A percentile compares a stretch with the other conserved stretches of the same genome.
These are phyloP conservation scores for Hippocampus kuda DNA, from an alignment of 2,797 vertebrate species.

Conservation along the genomic window DNA sequence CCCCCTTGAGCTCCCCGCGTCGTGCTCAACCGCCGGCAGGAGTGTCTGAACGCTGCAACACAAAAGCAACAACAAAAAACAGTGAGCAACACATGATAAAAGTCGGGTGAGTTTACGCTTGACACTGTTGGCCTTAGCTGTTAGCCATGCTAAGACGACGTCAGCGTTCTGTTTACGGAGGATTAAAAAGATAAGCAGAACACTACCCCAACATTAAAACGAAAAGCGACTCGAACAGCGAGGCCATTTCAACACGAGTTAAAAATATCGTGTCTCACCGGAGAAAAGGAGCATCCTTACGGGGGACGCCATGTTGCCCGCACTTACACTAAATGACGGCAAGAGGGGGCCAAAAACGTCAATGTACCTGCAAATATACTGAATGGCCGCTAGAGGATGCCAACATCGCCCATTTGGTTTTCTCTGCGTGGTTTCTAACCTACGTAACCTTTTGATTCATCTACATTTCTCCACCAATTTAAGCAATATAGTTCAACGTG, in stretches of 20 bases:
- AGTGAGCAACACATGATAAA: no score
- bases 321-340: not conserved
- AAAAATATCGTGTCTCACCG: slow-evolving; percentile 48
- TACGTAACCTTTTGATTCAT: no score
- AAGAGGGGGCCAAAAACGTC: slow-evolving; percentile 24
- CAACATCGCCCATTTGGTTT: not conserved
- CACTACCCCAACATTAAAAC: not conserved
- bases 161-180: not conserved
- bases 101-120: not conserved
- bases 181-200: not conserved
- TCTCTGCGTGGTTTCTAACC: not conserved
- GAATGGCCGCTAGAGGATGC: not conserved
- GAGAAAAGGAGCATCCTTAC: slow-evolving; percentile 51
- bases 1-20: slow-evolving; percentile 51
- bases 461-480: not conserved
- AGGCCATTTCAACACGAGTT: not conserved
- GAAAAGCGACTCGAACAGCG: no score
- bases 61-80: not conserved
- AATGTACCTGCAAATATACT: not conserved
- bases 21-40: slow-evolving; percentile 49
- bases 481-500: not conserved
- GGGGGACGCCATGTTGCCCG: slow-evolving; percentile 65
- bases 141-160: slow-evolving; percentile 10
- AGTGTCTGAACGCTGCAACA: slow-evolving; percentile 45
- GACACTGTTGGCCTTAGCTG: slow-evolving; percentile 31